Evolutionary conservation across 2,113 vertebrate genomes (phyloP), one percentile per base, ranked within the genome.

Genomic region (Phaetusa simplex): DNA sequence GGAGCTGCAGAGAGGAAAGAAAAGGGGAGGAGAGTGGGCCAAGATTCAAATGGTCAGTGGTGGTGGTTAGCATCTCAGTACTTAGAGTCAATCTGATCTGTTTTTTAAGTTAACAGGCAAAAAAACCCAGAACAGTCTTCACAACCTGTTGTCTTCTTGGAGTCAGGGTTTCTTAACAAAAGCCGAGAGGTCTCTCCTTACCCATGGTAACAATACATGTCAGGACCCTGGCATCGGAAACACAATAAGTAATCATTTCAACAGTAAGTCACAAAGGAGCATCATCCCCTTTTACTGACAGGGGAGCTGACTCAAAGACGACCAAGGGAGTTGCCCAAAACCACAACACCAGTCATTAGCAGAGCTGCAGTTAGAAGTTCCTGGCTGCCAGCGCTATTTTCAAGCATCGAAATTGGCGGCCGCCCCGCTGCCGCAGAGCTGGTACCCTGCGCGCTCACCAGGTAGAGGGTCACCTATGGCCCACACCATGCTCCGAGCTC

Each of bases 341-440:
- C 96, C 96, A 95, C 94, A 91, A 2, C 47, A 82, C 59, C 13
- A 95, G 86, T 97, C 96, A 96, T 95, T 95, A 94, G 56, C 55
- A 95, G 90, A 95, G 90, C 77, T 93, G 94, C 96, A 96, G 90
- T 97, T 97, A 93, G 55, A 96, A 93, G 90, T 91, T 95, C 85
- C 92, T 93, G 92, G 80, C 86, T 82, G 81, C 79, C 86, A 81
- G 88, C 0, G 0, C 56, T 86, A 65, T 81, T 92, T 94, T 96
- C 88, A 90, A 50, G 73, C 86, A 67, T 43, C 40, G n/a, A 90
- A 81, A 52, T n/a, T 32, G 56, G 78, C 5, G 20, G 64, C 30
- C 14, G 3, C 74, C 14, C 53, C 8, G 1, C 34, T 56, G 67
- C 8, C 5, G 0, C 43, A 30, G 53, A 77, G 58, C 20, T 52